Percentiles rank a stretch among this genome's conserved stretches.
Conservation (phyloP, 1,140 invertebrate species). For the Diorhabda elongata region DNA sequence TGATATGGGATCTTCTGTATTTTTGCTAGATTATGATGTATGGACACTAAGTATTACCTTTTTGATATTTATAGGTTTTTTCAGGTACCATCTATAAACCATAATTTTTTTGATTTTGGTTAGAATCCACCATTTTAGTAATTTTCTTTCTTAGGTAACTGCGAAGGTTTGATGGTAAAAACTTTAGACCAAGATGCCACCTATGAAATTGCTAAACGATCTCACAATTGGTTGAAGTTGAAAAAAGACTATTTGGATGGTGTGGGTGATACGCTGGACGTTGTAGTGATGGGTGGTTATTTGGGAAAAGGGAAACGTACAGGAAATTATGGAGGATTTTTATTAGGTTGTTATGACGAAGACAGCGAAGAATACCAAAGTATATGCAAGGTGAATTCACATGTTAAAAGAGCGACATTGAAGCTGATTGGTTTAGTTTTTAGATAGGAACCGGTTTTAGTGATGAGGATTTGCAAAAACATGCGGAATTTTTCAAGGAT, state of each 20-base stretch:
- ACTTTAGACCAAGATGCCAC: slow-evolving; percentile 88
- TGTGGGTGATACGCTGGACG: slow-evolving; percentile 88
- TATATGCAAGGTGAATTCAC: slow-evolving; percentile 71
- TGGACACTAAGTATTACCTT: too few species aligned
- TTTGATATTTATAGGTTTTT: too few species aligned
- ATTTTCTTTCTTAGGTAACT: slow-evolving; percentile 64
- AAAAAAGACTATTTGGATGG: slow-evolving; percentile 98
- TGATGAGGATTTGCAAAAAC: slow-evolving; percentile 81
- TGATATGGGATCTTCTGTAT: too few species aligned
- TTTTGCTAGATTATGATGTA: too few species aligned
- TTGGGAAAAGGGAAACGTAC: slow-evolving; percentile 91
- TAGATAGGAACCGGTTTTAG: slow-evolving; percentile 97
- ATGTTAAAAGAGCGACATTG: too few species aligned
- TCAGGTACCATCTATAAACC: too few species aligned
- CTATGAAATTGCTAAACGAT: slow-evolving; percentile 97
- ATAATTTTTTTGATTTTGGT: too few species aligned
- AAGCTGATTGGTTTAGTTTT: slow-evolving; percentile 24
- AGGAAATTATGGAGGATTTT: slow-evolving; percentile 92
- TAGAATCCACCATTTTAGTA: too few species aligned
- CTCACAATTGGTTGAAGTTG: slow-evolving; percentile 95
- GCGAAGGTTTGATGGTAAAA: slow-evolving; percentile 99
- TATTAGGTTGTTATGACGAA: slow-evolving; percentile 94
- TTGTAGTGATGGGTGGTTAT: slow-evolving; percentile 96
- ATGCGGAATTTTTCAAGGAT: slow-evolving; percentile 74
- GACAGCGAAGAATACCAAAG: slow-evolving; percentile 92